Evolutionary conservation across 1,140 invertebrate genomes (phyloP), one percentile per base, ranked within the genome.

Genomic region (Leptinotarsa lineolata): DNA sequence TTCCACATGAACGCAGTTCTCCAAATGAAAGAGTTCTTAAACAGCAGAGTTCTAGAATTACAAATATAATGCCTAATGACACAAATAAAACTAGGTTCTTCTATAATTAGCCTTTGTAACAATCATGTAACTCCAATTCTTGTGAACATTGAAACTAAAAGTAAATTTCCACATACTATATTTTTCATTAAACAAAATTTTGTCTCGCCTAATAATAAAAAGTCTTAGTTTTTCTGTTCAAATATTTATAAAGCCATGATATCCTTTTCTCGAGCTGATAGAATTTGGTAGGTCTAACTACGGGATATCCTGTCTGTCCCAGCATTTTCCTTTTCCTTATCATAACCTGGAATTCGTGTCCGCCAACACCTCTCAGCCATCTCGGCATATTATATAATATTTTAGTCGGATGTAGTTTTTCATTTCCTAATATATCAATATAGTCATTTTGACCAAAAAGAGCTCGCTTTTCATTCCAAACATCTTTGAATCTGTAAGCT

Each of bases 361-460:
- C 95, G n/a, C 86, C 88, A 24, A 96, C 90, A 58, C 95, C 96
- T 81, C 92, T 89, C 16, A 98, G 86, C 95, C 96, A 98, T 0
- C 85, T 82, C 1, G 96, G 96, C 13, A 97, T 88, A 76, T 91
- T 90, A 77, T 97, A 95, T 2, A 96, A 80, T n/a, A 95, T 89
- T 81, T 88, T 91, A 0, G 91, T 91, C 1, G 95, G 95, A 85
- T 95, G 91, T 30, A 98, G 75, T 12, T 89, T 88, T 65, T 92
- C 92, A 82, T 92, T 90, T 2, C 96, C 96, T 39, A 98, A 86
- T 68, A 98, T 97, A 85, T 98, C 96, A 70, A 98, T 97, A 81
- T 97, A 98, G 86, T 98, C 96, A 87, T 98, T 98, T 83, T 98
- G 96, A 2, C 96, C 96, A 87, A 95, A 97, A 0, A 96, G 81